Percentiles rank a stretch among this genome's conserved stretches.
Conservation (phyloP, 1,140 invertebrate genomes). For the Hydropsyche tenuis region DNA sequence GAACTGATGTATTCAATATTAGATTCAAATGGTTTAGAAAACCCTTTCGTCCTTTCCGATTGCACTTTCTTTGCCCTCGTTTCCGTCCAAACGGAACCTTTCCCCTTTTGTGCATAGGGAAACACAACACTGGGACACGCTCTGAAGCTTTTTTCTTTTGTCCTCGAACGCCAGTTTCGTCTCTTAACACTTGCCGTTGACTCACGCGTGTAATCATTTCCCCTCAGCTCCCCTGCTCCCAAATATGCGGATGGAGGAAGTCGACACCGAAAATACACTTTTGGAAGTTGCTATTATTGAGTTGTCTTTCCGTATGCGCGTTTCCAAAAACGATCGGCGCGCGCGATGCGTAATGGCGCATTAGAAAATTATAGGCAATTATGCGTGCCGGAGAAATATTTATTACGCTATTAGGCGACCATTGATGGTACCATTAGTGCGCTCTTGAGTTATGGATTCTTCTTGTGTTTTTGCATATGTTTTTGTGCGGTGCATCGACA, state of each 20-base stretch:
- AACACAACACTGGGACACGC: neutral
- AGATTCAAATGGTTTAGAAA: too few relatives aligned
- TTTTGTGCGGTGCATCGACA: too few relatives aligned
- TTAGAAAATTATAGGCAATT: slow-evolving; percentile 13
- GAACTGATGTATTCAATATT: too few relatives aligned
- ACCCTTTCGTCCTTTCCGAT: too few relatives aligned
- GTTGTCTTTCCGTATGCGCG: neutral
- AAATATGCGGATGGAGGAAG: slow-evolving; percentile 42
- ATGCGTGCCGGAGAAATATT: neutral
- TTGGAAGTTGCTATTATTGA: too few relatives aligned
- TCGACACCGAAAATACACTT: neutral
- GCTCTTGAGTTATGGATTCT: neutral
- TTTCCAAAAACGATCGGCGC: neutral
- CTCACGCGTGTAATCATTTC: slow-evolving; percentile 43
- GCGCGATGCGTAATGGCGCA: neutral
- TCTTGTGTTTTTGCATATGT: neutral
- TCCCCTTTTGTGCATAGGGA: too few relatives aligned
- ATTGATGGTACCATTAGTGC: slow-evolving; percentile 4
- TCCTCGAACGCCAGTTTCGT: neutral
- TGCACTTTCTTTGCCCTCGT: too few relatives aligned
- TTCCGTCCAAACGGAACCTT: too few relatives aligned
- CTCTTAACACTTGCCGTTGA: neutral
- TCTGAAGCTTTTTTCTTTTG: neutral
- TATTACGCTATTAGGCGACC: slow-evolving; percentile 6
- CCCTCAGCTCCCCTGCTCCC: neutral